Percentiles rank a stretch among this genome's conserved stretches.
phyloP scores from a whole-genome alignment of 2,113 vertebrate species.

The Gymnobelideus leadbeateri region DNA sequence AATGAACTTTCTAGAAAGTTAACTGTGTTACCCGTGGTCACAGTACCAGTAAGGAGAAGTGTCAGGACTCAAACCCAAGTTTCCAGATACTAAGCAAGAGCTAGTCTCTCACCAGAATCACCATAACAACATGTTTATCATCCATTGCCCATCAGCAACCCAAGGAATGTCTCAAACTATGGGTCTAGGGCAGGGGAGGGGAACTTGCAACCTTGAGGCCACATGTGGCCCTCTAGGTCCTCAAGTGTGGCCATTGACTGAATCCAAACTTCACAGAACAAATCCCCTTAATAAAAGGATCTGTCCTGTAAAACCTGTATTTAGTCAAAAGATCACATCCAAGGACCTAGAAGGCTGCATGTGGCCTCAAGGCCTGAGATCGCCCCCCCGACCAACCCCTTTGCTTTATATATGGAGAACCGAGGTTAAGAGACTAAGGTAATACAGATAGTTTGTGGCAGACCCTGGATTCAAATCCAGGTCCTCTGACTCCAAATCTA shows the following conservation, averaged over 20 bases:
- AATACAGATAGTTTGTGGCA: background rate
- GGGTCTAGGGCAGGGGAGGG: background rate
- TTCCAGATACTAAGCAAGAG: background rate
- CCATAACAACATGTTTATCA: background rate
- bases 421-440: background rate
- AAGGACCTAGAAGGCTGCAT: too few species aligned
- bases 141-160: background rate
- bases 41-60: background rate
- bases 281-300: too few species aligned
- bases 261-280: too few species aligned
- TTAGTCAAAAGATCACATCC: too few species aligned
- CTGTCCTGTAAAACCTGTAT: too few species aligned
- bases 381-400: background rate
- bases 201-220: too few species aligned
- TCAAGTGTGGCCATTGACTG: too few species aligned
- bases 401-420: background rate
- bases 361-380: too few species aligned
- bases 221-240: too few species aligned
- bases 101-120: background rate
- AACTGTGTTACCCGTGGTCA: background rate
- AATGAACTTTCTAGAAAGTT: background rate
- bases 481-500: background rate
- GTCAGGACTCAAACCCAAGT: background rate
- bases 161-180: background rate
- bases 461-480: background rate